Conservation (phyloP, 1,140 invertebrate species). For the Drosophila parabipectinata region DNA sequence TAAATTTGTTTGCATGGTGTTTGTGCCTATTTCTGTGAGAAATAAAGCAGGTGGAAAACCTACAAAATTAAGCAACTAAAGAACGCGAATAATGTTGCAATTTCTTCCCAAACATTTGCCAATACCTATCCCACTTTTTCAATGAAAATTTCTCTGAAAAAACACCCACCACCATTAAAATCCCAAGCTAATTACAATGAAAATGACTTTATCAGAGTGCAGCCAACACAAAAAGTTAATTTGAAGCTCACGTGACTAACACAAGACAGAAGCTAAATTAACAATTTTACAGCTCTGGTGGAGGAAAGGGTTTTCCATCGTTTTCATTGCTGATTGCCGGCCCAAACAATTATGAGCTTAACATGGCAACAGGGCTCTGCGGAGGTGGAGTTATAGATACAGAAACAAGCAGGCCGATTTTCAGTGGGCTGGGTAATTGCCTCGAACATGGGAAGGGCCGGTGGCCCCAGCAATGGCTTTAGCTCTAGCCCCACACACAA, state of each 20-base stretch:
- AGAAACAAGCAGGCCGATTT: slow-evolving; percentile 15
- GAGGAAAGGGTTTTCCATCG: slow-evolving; percentile 32
- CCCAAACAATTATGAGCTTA: slow-evolving; percentile 74
- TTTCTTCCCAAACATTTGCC: slow-evolving; percentile 34
- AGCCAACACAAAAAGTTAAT: slow-evolving; percentile 55
- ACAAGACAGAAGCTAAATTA: slow-evolving; percentile 77
- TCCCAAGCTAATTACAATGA: slow-evolving; percentile 28
- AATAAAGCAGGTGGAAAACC: no score
- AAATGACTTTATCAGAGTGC: slow-evolving; percentile 26
- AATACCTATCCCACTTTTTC: slow-evolving; percentile 9
- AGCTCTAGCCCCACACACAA: not conserved
- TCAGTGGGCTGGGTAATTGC: slow-evolving; percentile 34
- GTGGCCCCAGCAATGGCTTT: slow-evolving; percentile 4
- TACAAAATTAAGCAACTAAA: not conserved
- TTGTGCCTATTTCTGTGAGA: no score
- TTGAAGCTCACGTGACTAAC: slow-evolving; percentile 73
- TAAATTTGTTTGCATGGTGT: slow-evolving; percentile 31
- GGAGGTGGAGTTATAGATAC: slow-evolving; percentile 32
- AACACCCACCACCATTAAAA: slow-evolving; percentile 14
- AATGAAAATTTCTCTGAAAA: slow-evolving; percentile 12
- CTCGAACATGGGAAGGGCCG: slow-evolving; percentile 31
- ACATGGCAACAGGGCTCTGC: slow-evolving; percentile 58
- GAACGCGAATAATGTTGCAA: no score
- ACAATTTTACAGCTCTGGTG: slow-evolving; percentile 74
- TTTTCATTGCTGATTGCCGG: slow-evolving; percentile 32